Percentiles rank a stretch among this genome's conserved stretches.
Conservation (phyloP, 2,797 vertebrate genomes). For the Bradypodion ventrale region DNA sequence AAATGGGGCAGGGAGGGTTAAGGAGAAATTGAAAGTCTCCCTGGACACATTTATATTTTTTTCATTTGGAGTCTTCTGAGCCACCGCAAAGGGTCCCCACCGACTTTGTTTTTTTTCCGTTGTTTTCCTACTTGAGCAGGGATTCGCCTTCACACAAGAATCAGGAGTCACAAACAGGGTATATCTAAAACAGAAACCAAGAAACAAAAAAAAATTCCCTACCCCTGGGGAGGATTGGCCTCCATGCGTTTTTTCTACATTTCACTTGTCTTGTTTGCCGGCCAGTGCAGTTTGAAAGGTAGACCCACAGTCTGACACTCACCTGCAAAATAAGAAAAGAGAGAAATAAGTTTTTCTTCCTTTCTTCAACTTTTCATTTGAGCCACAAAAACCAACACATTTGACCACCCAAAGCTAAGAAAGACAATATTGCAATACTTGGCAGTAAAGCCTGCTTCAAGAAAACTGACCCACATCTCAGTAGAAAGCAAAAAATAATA, state of each 20-base stretch:
- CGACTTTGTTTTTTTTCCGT: conserved; percentile 58
- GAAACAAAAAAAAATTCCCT: neutral
- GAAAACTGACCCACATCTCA: conserved; percentile 58
- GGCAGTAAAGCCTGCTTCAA: conserved; percentile 55
- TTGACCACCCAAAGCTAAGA: conserved; percentile 68
- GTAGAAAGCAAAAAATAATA: conserved; percentile 61
- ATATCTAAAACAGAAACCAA: conserved; percentile 60
- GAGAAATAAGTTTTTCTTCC: neutral
- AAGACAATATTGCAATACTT: conserved; percentile 65
- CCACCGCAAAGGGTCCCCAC: conserved; percentile 60
- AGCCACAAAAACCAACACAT: neutral
- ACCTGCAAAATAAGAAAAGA: neutral
- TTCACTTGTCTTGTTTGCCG: conserved; percentile 51
- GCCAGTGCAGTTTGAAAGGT: conserved; percentile 56
- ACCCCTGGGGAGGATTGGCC: conserved; percentile 18
- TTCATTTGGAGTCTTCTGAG: conserved; percentile 68
- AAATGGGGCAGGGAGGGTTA: conserved; percentile 13
- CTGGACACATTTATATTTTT: conserved; percentile 51
- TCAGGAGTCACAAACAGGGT: conserved; percentile 73
- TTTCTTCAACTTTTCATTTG: conserved; percentile 44
- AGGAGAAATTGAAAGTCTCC: conserved; percentile 11
- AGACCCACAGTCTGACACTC: too few species aligned
- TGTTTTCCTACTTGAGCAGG: conserved; percentile 67
- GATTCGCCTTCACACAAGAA: conserved; percentile 61
- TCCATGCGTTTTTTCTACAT: conserved; percentile 29